Percentiles rank a stretch among this genome's conserved stretches.
Conservation (phyloP, 2,888 invertebrate genomes). For the Agrochola circellaris region DNA sequence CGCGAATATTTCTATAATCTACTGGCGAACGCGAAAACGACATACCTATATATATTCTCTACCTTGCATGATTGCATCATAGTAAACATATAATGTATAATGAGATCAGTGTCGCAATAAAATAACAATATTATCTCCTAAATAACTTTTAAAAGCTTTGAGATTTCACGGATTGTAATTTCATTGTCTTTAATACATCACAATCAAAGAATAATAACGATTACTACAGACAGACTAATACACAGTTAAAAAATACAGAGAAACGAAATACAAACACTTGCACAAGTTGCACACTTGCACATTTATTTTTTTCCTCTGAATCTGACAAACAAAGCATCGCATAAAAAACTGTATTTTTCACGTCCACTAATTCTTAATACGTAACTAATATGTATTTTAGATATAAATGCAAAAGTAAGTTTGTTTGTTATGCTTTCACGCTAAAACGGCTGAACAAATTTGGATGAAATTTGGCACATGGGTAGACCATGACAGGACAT, state of each 20-base stretch:
- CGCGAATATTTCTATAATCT: constrained; percentile 18
- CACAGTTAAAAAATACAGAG: neutral
- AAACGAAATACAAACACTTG: constrained; percentile 5
- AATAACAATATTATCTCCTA: constrained; percentile 30
- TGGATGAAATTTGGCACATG: too few relatives aligned
- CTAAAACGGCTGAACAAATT: too few relatives aligned
- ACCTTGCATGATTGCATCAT: constrained; percentile 23
- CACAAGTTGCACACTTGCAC: neutral
- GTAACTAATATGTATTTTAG: neutral
- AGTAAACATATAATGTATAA: constrained; percentile 13
- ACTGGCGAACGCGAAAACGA: neutral
- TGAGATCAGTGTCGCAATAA: constrained; percentile 32
- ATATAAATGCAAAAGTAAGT: neutral
- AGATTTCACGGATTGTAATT: constrained; percentile 18
- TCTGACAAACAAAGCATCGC: neutral
- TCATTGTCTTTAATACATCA: neutral
- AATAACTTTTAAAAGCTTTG: constrained; percentile 13
- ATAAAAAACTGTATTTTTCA: neutral
- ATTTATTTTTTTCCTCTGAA: neutral
- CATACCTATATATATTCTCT: neutral
- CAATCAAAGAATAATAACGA: neutral
- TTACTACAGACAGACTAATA: neutral
- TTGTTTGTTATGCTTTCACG: too few relatives aligned
- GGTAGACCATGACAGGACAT: too few relatives aligned
- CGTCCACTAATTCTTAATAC: neutral